These are phyloP conservation scores for Geophilus truncorum DNA, from an alignment of 2,888 invertebrate species.

Conservation along the genomic window DNA sequence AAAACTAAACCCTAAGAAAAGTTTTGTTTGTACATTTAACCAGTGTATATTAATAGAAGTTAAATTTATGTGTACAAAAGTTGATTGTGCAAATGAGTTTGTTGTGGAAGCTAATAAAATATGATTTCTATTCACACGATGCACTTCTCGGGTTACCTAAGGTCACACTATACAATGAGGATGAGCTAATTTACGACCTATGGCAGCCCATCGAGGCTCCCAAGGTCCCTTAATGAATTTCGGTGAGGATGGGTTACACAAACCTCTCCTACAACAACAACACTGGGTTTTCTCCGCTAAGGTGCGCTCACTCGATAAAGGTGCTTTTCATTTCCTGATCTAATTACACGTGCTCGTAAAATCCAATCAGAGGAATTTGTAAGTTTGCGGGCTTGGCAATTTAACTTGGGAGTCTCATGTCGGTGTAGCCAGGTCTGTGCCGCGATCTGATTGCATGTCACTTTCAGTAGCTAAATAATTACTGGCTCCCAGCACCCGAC, in stretches of 20 bases:
- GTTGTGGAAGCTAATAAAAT: conserved; percentile 27
- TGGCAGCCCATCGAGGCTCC: conserved; percentile 21
- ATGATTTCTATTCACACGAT: conserved; percentile 22
- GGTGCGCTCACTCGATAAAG: conserved; percentile 3
- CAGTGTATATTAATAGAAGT: background rate
- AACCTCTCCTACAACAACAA: background rate
- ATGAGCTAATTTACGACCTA: conserved; percentile 23
- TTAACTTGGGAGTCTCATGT: background rate
- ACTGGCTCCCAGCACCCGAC: conserved; percentile 27
- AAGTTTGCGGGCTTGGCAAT: conserved; percentile 10
- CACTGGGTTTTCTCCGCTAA: background rate
- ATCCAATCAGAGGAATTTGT: conserved; percentile 17
- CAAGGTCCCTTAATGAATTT: conserved; percentile 27
- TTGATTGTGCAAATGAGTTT: conserved; percentile 27
- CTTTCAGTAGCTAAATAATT: conserved; percentile 27
- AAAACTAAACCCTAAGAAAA: background rate
- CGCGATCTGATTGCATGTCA: conserved; percentile 25
- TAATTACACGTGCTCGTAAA: conserved; percentile 12
- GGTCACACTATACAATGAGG: conserved; percentile 21
- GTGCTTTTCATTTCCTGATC: conserved; percentile 14
- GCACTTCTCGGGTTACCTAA: conserved; percentile 27
- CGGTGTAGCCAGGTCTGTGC: conserved; percentile 15
- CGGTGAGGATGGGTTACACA: conserved; percentile 21
- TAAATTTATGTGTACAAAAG: conserved; percentile 20
- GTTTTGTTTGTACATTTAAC: background rate